A percentile compares a stretch with the other conserved stretches of the same genome.
Conservation (phyloP, 2,888 invertebrate species). For the Bombyx huttoni region DNA sequence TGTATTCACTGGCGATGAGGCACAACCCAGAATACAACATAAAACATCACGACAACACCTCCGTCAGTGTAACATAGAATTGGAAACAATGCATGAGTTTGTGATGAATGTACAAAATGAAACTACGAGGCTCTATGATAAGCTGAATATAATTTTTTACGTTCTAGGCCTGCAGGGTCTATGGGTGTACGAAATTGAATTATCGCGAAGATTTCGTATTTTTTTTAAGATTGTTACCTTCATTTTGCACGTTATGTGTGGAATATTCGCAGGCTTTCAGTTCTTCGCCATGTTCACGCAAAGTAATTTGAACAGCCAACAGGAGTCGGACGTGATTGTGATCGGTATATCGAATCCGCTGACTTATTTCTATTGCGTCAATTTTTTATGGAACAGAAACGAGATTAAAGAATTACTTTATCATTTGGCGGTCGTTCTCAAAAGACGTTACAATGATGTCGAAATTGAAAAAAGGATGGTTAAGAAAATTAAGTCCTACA, state of each 20-base stretch:
- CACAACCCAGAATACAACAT: background rate
- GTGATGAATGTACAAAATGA: slow-evolving; percentile 1
- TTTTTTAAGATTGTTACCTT: slow-evolving; percentile 5
- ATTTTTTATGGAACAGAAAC: slow-evolving; percentile 7
- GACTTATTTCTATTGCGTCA: slow-evolving; percentile 6
- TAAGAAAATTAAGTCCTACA: slow-evolving; percentile 10
- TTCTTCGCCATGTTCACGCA: slow-evolving; percentile 7
- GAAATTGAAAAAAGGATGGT: slow-evolving; percentile 10
- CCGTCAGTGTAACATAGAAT: no score
- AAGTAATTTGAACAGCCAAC: slow-evolving; percentile 6
- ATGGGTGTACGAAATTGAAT: slow-evolving; percentile 14
- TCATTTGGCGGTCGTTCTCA: slow-evolving; percentile 9
- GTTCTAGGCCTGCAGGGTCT: slow-evolving; percentile 10
- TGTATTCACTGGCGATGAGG: background rate
- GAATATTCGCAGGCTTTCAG: background rate
- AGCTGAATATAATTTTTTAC: slow-evolving; percentile 7
- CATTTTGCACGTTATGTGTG: slow-evolving; percentile 1
- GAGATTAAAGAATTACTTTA: slow-evolving; percentile 10
- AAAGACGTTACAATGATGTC: slow-evolving; percentile 10
- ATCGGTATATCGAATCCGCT: slow-evolving; percentile 7
- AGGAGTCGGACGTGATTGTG: slow-evolving; percentile 6
- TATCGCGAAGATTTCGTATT: slow-evolving; percentile 8
- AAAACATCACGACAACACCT: no score
- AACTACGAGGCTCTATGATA: slow-evolving; percentile 8
- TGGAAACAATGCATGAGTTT: background rate